Base-by-base conservation (phyloP, 2,888 invertebrate genomes). In the Mesorhabditis belari region DNA sequence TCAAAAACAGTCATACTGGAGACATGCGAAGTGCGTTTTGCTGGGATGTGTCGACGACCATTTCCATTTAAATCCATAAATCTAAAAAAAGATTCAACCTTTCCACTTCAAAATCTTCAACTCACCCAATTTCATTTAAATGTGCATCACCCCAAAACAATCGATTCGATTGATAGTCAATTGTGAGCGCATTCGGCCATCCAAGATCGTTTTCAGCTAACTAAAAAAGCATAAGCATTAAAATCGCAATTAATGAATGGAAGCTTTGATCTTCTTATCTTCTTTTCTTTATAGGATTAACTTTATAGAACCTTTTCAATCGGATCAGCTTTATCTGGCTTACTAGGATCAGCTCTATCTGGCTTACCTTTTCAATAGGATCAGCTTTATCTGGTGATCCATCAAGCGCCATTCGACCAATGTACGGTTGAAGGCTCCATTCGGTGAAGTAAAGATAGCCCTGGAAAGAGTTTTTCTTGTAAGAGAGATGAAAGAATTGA, bases 121-220 rank as follows among this genome's bases (percentile, higher is more conserved):
- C 83, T 76, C 74, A 85, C 23, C 94, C 96, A 57, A 98, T 93
- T 80, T 95, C 95, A 82, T 98, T 94, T 71, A 96, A 86, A 83
- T 95, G 95, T 71, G 96, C 96, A 82, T 98, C 98, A 0, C 95
- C 96, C 90, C 91, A 98, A 84, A 91, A 96, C 4, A 59, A 61
- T 75, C 90, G 87, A 75, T 95, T 91, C 0, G 94, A 91, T 81
- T 94, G 91, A 82, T 92, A 95, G 80, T 98, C 96, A 62, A 98
- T 88, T 0, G 96, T 91, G 19, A 98, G 82, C 1, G 95, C 96
- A 82, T 98, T 98, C 0, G 96, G 96, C 98, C 98, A 98, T 0
- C 94, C 94, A 56, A 96, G 89, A 77, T 92, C 92, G 71, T 93
- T 88, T 77, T 92, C 90, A 88, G 95, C 85, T 68, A 98, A 90